Evolutionary conservation across 2,113 vertebrate species (phyloP).

Genomic region (Gymnobelideus leadbeateri): DNA sequence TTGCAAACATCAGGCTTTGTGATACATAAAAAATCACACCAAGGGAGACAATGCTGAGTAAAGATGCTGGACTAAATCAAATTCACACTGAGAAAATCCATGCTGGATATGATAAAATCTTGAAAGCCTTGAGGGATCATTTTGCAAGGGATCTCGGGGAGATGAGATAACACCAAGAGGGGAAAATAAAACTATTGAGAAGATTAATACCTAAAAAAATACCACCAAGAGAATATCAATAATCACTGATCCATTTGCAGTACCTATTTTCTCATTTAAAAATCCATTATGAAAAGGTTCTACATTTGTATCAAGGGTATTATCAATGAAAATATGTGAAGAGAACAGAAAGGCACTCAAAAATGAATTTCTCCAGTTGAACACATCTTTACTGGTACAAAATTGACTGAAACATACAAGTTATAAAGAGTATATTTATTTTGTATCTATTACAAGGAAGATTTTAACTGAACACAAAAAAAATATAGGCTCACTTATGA

Average conservation of each 20-base stretch:
- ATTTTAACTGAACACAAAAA: background rate
- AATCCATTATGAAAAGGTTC: background rate
- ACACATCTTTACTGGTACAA: background rate
- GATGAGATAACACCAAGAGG: background rate
- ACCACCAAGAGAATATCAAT: background rate
- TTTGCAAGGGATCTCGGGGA: background rate
- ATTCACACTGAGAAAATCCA: background rate
- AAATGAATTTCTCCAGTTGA: background rate
- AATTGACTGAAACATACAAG: background rate
- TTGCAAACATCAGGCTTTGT: background rate
- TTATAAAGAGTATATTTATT: background rate
- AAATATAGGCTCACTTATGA: background rate
- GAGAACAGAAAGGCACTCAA: background rate
- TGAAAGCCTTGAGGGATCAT: background rate
- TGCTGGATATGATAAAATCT: background rate
- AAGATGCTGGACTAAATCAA: background rate
- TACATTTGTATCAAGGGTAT: background rate
- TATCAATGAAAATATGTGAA: conserved; percentile 2
- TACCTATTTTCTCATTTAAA: background rate
- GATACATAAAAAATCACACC: background rate
- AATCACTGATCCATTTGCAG: background rate
- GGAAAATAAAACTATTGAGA: background rate
- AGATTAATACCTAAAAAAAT: background rate
- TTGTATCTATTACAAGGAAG: background rate
- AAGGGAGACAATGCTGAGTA: background rate